Percentiles rank a stretch among this genome's conserved stretches.
phyloP scores from a whole-genome alignment of 2,797 vertebrate genomes.

The Enteromius thamalakanensis region DNA sequence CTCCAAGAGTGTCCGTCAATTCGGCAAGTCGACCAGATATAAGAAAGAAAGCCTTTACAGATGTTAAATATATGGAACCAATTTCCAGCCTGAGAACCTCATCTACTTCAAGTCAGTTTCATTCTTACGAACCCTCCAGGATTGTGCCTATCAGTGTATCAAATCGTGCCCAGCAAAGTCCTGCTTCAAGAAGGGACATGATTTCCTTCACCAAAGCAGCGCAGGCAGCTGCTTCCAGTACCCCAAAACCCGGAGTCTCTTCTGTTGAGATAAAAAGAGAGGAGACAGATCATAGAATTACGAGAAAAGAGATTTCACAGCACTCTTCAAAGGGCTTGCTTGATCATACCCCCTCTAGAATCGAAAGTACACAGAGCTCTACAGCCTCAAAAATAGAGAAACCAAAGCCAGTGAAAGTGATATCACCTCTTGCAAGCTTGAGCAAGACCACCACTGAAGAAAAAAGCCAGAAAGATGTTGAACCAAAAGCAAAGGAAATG shows the following conservation, averaged over 20 bases:
- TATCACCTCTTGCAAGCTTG: slow-evolving; percentile 64
- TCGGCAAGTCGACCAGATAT: slow-evolving; percentile 72
- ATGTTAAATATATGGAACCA: slow-evolving; percentile 71
- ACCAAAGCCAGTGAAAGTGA: slow-evolving; percentile 64
- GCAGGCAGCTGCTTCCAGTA: slow-evolving; percentile 58
- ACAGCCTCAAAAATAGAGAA: slow-evolving; percentile 59
- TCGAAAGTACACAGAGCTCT: slow-evolving; percentile 49
- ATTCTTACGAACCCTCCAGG: slow-evolving; percentile 72
- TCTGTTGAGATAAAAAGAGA: slow-evolving; percentile 57
- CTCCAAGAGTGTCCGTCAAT: slow-evolving; percentile 72
- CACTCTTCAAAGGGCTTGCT: slow-evolving; percentile 39
- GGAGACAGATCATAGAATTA: slow-evolving; percentile 60
- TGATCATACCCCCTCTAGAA: slow-evolving; percentile 21
- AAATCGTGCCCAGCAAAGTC: slow-evolving; percentile 72
- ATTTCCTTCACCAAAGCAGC: slow-evolving; percentile 77
- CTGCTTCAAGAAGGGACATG: slow-evolving; percentile 79
- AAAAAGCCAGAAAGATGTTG: slow-evolving; percentile 25
- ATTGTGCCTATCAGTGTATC: slow-evolving; percentile 74
- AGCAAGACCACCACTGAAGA: slow-evolving; percentile 47
- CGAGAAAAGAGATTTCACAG: slow-evolving; percentile 59
- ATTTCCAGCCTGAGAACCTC: slow-evolving; percentile 69
- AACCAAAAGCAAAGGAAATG: slow-evolving; percentile 26
- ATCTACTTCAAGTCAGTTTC: slow-evolving; percentile 64
- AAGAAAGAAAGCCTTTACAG: slow-evolving; percentile 67
- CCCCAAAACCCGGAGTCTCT: slow-evolving; percentile 52